Evolutionary conservation across 2,888 invertebrate genomes (phyloP), one percentile per base, ranked within the genome.

Genomic region (Ichneumoninae sp.): DNA sequence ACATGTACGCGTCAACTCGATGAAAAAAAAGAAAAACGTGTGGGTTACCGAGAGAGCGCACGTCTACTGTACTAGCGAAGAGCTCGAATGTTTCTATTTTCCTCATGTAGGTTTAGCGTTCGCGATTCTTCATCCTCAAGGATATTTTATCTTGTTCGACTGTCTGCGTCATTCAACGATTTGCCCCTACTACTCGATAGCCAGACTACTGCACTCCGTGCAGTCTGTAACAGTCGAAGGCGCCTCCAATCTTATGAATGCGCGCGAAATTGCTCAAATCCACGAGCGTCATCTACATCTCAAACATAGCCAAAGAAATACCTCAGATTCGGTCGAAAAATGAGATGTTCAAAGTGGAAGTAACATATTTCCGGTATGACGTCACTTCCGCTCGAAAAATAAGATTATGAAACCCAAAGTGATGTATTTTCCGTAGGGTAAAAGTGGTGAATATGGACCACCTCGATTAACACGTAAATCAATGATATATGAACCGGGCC

Each of bases 101-200:
- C 3, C 57, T 79, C 63, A n/a, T 79, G 65, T 65, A 71, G 65
- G 63, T 79, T 79, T 79, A 36, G 52, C 71, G 63, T 52, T 71
- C 79, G 26, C 26, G 26, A 54, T 71, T 71, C 71, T 71, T 65
- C 71, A 71, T 65, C 79, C 79, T 71, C 79, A 71, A 71, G 65
- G 44, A 79, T 66, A 73, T 66, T 79, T 44, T 57, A 33, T 65
- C 54, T 52, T 52, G 60, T 71, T 79, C 65, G 52, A 71, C 50
- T 63, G 44, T 30, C 63, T 13, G 57, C 57, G 57, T 57, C 57
- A 26, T 1, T 26, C 57, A 26, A 57, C 57, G 22, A 26, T 57
- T 57, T 13, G 26, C 57, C 57, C 57, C 57, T 57, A 7, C 57
- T 57, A 57, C 57, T 22, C 26, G 26, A 57, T 22, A 22, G 57